Conservation (phyloP, 2,797 vertebrate genomes). For the Tamandua tetradactyla region DNA sequence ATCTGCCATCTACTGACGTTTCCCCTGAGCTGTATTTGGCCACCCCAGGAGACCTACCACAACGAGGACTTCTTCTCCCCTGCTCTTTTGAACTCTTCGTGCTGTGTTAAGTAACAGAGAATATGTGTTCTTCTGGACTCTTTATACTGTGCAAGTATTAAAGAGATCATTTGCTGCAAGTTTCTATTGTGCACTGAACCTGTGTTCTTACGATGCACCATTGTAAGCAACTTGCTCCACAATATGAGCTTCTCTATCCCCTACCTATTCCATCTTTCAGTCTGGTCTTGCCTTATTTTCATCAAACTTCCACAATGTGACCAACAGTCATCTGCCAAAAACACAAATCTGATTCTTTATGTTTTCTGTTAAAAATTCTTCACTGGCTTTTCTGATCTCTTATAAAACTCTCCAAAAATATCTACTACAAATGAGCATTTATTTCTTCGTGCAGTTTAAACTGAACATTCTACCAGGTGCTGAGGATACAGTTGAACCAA, state of each 20-base stretch:
- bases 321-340: background rate
- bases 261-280: background rate
- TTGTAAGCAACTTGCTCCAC: too few species aligned
- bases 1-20: too few species aligned
- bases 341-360: background rate
- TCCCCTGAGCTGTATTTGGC: too few species aligned
- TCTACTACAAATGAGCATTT: background rate
- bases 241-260: background rate
- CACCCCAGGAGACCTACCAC: too few species aligned
- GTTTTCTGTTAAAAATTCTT: background rate
- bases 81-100: too few species aligned
- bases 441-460: background rate
- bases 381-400: background rate
- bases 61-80: too few species aligned
- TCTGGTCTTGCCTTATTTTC: background rate
- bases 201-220: too few species aligned
- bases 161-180: too few species aligned
- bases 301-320: background rate
- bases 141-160: too few species aligned
- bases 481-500: constrained; percentile 22
- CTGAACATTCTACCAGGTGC: background rate
- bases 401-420: background rate
- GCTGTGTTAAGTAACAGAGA: too few species aligned
- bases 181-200: too few species aligned
- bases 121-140: too few species aligned